These are phyloP conservation scores for Petrosia ficiformis DNA, from an alignment of 37 sponge, comb jelly and placozoan genomes.

Conservation along the genomic window DNA sequence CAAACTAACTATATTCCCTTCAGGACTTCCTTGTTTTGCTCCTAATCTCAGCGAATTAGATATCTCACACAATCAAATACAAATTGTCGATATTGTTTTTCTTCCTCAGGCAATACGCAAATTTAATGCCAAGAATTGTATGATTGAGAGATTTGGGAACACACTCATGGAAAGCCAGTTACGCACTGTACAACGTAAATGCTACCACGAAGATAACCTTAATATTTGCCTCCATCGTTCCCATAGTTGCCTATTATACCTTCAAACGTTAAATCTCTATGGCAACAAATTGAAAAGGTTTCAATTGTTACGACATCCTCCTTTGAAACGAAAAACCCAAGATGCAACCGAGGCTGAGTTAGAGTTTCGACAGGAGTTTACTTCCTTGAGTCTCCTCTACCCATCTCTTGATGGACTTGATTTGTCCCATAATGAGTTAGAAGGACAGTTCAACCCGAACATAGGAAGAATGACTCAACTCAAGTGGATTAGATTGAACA, in stretches of 20 bases:
- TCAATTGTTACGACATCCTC: slow-evolving; percentile 24
- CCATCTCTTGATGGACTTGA: slow-evolving; percentile 58
- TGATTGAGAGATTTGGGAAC: slow-evolving; percentile 36
- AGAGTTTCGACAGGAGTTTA: neutral
- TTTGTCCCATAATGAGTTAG: slow-evolving; percentile 52
- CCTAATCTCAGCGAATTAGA: slow-evolving; percentile 64
- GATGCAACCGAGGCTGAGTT: neutral
- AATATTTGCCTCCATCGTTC: slow-evolving; percentile 48
- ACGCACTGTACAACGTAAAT: slow-evolving; percentile 9
- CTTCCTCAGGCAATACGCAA: slow-evolving; percentile 44
- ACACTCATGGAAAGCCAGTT: neutral
- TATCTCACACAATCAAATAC: slow-evolving; percentile 35
- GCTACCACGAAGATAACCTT: slow-evolving; percentile 4
- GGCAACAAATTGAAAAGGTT: slow-evolving; percentile 47
- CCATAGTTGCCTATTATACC: slow-evolving; percentile 27
- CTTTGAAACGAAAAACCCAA: neutral
- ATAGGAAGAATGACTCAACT: slow-evolving; percentile 57
- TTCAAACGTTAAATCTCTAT: slow-evolving; percentile 34
- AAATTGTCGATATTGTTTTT: slow-evolving; percentile 36
- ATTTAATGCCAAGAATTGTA: slow-evolving; percentile 25
- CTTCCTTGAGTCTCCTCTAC: slow-evolving; percentile 60
- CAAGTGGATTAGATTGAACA: slow-evolving; percentile 48
- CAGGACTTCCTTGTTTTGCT: slow-evolving; percentile 64
- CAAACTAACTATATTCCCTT: slow-evolving; percentile 40
- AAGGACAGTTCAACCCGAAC: slow-evolving; percentile 56